Evolutionary conservation across 2,113 vertebrate species (phyloP).

Genomic region (Mormyrus iriodes): DNA sequence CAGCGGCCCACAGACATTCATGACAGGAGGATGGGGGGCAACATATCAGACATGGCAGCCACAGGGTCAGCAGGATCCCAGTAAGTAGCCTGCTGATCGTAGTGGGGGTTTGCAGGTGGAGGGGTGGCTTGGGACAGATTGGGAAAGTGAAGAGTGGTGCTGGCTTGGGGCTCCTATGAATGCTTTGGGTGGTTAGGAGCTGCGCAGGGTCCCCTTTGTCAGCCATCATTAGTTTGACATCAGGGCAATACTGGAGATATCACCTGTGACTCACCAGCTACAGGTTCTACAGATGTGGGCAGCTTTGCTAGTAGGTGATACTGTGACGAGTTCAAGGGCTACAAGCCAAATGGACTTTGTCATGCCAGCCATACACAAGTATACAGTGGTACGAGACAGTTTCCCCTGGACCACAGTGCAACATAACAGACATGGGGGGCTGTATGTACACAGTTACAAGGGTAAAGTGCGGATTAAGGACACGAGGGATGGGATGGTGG

Average conservation of each 20-base stretch:
- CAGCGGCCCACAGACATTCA: slow-evolving; percentile 86
- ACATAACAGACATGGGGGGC: no score
- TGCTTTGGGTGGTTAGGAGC: background rate
- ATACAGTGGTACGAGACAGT: no score
- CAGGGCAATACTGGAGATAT: background rate
- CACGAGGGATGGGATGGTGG: no score
- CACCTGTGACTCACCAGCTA: background rate
- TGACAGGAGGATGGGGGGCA: slow-evolving; percentile 91
- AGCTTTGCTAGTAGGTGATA: background rate
- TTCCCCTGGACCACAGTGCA: no score
- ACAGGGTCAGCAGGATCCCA: slow-evolving; percentile 85
- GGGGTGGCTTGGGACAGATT: background rate
- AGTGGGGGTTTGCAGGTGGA: background rate
- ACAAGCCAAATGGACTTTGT: no score
- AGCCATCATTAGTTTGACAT: background rate
- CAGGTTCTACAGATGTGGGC: no score
- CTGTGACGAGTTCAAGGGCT: background rate
- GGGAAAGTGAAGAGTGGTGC: background rate
- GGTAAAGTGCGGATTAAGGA: no score
- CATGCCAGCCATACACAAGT: no score
- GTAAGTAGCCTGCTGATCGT: slow-evolving; percentile 57
- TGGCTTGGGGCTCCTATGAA: background rate
- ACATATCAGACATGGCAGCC: slow-evolving; percentile 97
- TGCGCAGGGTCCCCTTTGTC: background rate
- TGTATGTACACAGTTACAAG: no score